Evolutionary conservation across 1,140 invertebrate genomes (phyloP).

Genomic region (Trachymyrmex cornetzi): DNA sequence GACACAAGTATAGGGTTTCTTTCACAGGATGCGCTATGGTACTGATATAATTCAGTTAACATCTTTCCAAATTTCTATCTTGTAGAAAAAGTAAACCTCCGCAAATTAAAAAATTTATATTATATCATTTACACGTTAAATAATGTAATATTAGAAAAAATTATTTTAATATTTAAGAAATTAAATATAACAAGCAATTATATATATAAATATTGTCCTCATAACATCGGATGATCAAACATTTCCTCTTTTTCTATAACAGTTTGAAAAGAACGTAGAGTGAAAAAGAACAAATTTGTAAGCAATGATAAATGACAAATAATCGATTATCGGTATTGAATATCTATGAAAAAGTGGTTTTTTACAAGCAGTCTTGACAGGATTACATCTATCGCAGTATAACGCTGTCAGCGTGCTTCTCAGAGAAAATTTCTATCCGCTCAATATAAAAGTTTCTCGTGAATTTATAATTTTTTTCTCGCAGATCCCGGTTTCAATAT

Average conservation of each 20-base stretch:
- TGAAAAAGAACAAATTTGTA: slow-evolving; percentile 6
- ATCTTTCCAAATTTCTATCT: neutral
- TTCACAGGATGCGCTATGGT: neutral
- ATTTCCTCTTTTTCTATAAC: neutral
- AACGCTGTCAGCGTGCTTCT: slow-evolving; percentile 9
- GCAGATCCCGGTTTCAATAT: slow-evolving; percentile 20
- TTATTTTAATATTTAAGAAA: neutral
- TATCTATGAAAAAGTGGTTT: neutral
- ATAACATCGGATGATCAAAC: neutral
- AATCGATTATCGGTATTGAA: slow-evolving; percentile 17
- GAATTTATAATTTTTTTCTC: slow-evolving; percentile 54
- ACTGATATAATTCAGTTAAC: slow-evolving; percentile 18
- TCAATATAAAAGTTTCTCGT: slow-evolving; percentile 36
- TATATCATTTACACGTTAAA: no score
- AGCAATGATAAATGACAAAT: slow-evolving; percentile 9
- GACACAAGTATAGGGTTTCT: neutral
- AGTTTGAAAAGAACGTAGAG: neutral
- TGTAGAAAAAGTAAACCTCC: neutral
- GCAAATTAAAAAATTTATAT: neutral
- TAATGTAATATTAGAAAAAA: neutral
- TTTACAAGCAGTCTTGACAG: neutral
- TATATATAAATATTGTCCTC: neutral
- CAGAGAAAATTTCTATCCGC: slow-evolving; percentile 39
- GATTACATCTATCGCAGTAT: slow-evolving; percentile 5
- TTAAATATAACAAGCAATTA: neutral